Base-by-base conservation (phyloP, 1,140 invertebrate species). In the Platorchestia sp. region DNA sequence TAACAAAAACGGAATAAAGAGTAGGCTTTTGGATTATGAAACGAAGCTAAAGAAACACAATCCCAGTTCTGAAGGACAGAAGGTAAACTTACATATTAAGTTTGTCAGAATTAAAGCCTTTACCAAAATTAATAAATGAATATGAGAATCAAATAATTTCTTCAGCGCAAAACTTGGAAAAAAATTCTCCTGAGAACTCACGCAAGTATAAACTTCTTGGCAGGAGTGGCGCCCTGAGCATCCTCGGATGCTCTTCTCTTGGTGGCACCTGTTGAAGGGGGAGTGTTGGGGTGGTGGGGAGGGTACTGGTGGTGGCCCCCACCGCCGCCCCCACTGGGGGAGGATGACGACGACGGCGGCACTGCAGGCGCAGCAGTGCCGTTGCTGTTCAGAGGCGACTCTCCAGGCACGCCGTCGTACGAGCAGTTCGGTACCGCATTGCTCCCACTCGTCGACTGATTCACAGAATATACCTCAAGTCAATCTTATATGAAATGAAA, bases 191-290 rank as follows among this genome's bases (percentile, higher is more conserved):
- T 36, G 59, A 75, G 59, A 75, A 89, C 87, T 42, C 43, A 89
- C 96, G 96, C 96, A 36, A 97, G 87, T 75, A 99, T 98, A 97
- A 99, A 98, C 97, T 99, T 99, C 97, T 99, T 99, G 45, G 97
- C 97, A 14, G 97, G 97, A n/a, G 98, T 98, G 96, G 98, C 98
- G 43, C 97, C 97, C 40, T 95, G 47, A 96, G 97, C 97, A 91
- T 97, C 97, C 96, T 99, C 98, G 97, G 97, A 99, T 42, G 98
- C 98, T 96, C 98, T 97, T 95, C 98, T 97, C 97, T 99, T 98
- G 97, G 97, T 96, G 41, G 91, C 45, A 96, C 96, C 97, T 97
- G 97, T 97, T 97, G 97, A 43, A 86, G 95, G 40, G 95, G 95
- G 42, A 51, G 87, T 90, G 90, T 86, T 22, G 95, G 36, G 22